Evolutionary conservation across 2,113 vertebrate genomes (phyloP).

Genomic region (Xiphophorus hellerii): DNA sequence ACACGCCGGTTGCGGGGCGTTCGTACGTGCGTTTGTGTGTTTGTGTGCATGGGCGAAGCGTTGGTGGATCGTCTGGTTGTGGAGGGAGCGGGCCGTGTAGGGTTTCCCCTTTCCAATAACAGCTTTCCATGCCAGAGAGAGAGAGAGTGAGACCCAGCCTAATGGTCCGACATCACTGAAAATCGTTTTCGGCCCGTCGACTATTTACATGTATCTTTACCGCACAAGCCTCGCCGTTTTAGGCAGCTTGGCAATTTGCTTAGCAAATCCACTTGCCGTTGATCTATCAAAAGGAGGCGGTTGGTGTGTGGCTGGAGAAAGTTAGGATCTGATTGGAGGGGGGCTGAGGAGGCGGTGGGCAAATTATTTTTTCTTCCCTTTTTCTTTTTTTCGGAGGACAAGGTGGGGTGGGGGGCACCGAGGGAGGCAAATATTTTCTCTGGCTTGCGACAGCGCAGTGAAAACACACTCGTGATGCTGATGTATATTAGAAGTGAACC

Average conservation of each 20-base stretch:
- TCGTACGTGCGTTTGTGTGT: constrained; percentile 51
- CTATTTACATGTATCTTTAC: constrained; percentile 76
- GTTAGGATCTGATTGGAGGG: constrained; percentile 30
- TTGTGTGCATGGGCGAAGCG: constrained; percentile 44
- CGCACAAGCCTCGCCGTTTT: constrained; percentile 73
- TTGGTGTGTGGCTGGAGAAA: constrained; percentile 50
- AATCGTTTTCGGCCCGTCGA: constrained; percentile 68
- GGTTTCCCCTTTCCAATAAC: constrained; percentile 72
- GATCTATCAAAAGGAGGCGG: constrained; percentile 63
- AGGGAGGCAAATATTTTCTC: constrained; percentile 79
- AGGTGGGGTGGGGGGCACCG: constrained; percentile 22
- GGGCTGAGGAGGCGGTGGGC: constrained; percentile 2
- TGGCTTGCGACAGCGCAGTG: constrained; percentile 72
- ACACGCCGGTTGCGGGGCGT: constrained; percentile 56
- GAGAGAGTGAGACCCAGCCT: constrained; percentile 45
- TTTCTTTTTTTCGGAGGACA: constrained; percentile 9
- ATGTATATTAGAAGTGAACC: constrained; percentile 80
- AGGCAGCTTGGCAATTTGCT: constrained; percentile 76
- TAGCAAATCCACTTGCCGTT: constrained; percentile 77
- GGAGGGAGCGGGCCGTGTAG: constrained; percentile 43
- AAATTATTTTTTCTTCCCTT: not conserved
- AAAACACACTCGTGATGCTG: constrained; percentile 76
- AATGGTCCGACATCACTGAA: constrained; percentile 70
- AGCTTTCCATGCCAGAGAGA: constrained; percentile 40
- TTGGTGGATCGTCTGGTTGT: constrained; percentile 51